Percentiles rank a stretch among this genome's conserved stretches.
phyloP scores from a whole-genome alignment of 2,797 vertebrate species.

The Gambusia yucatana region DNA sequence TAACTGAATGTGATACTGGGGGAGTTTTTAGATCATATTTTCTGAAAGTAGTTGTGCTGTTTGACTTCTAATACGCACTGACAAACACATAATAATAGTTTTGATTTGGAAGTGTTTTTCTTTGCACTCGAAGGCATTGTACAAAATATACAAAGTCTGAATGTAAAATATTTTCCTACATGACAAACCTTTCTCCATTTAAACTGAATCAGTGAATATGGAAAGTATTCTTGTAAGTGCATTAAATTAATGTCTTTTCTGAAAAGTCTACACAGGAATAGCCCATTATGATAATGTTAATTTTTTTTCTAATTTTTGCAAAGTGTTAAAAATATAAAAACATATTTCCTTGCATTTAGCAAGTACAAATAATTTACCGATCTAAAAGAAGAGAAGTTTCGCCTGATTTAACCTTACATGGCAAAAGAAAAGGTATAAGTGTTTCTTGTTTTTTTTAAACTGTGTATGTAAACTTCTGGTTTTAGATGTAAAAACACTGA shows the following conservation, averaged over 20 bases:
- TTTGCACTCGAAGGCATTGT: background rate
- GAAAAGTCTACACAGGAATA: background rate
- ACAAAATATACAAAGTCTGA: background rate
- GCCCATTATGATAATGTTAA: background rate
- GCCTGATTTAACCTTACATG: too few relatives aligned
- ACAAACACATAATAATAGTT: background rate
- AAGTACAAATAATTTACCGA: background rate
- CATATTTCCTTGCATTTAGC: background rate
- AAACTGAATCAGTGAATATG: background rate
- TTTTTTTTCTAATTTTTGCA: background rate
- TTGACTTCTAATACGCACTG: background rate
- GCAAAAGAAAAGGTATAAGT: too few relatives aligned
- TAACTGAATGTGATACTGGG: background rate
- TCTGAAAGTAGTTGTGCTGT: background rate
- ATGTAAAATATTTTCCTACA: background rate
- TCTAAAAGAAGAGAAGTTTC: background rate
- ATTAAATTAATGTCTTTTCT: background rate
- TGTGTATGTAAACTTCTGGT: too few relatives aligned
- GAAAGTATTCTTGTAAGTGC: background rate
- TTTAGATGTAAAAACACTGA: background rate
- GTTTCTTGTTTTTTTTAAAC: too few relatives aligned
- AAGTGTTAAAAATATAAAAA: background rate
- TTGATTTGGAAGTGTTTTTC: background rate
- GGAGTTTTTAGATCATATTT: background rate
- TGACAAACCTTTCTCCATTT: background rate